Percentiles rank a stretch among this genome's conserved stretches.
phyloP scores from a whole-genome alignment of 2,113 vertebrate species.

The Apeltes quadracus region DNA sequence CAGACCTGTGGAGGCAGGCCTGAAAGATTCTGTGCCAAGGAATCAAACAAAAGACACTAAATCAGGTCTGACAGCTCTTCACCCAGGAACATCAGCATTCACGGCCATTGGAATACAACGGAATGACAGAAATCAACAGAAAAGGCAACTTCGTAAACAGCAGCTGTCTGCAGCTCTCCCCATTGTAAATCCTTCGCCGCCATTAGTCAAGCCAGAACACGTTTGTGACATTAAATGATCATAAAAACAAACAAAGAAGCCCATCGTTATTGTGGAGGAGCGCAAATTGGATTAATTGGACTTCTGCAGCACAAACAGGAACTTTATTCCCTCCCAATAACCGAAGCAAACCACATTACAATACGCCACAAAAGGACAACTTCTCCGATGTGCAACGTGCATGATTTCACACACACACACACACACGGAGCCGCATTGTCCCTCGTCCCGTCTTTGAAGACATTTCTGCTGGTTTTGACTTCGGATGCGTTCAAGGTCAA shows the following conservation, averaged over 20 bases:
- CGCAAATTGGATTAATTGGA: background rate
- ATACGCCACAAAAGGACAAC: background rate
- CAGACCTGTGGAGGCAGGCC: constrained; percentile 9
- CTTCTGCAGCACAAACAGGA: background rate
- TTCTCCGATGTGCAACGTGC: background rate
- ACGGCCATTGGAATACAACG: background rate
- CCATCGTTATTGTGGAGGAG: background rate
- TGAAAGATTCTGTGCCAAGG: accelerated
- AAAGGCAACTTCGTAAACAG: background rate
- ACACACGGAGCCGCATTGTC: background rate
- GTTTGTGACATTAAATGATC: background rate
- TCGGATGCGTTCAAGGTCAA: constrained; percentile 73
- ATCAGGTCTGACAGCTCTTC: constrained; percentile 7
- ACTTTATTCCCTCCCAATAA: background rate
- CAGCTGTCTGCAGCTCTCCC: background rate
- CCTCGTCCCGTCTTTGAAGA: constrained; percentile 18
- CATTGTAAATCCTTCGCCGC: background rate
- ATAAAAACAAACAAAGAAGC: background rate
- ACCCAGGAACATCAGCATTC: accelerated
- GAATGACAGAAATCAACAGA: background rate
- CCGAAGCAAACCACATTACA: constrained; percentile 14
- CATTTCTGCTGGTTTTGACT: constrained; percentile 46
- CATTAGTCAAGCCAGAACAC: background rate
- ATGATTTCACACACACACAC: no score
- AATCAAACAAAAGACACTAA: background rate